phyloP scores from a whole-genome alignment of 2,888 invertebrate species.

The Drosophila koepferae region DNA sequence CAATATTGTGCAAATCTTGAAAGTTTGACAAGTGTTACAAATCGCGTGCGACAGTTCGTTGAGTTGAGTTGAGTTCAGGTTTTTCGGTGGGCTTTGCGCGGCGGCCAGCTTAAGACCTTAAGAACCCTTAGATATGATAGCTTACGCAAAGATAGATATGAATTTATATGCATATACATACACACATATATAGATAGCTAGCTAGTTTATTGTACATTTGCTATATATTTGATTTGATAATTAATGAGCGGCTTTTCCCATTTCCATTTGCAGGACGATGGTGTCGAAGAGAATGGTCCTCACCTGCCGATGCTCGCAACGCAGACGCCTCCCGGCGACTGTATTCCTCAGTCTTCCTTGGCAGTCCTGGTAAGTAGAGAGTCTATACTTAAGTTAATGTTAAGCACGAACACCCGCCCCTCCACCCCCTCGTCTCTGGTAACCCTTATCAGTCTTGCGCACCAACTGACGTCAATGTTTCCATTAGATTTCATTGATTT shows the following conservation, averaged over 20 bases:
- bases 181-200: background rate
- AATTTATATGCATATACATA: background rate
- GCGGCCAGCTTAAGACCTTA: conserved; percentile 60
- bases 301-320: conserved; percentile 92
- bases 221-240: background rate
- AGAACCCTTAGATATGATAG: conserved; percentile 27
- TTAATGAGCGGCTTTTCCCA: conserved; percentile 69
- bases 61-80: conserved; percentile 8
- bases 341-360: conserved; percentile 96
- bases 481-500: conserved; percentile 74
- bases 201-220: background rate
- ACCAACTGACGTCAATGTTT: conserved; percentile 66
- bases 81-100: conserved; percentile 26
- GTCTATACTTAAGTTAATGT: background rate
- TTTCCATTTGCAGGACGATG: conserved; percentile 91
- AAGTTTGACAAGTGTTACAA: conserved; percentile 79
- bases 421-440: background rate
- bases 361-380: conserved; percentile 90
- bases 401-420: too few relatives aligned
- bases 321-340: conserved; percentile 92
- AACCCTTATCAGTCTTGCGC: conserved; percentile 46
- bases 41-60: conserved; percentile 48
- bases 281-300: conserved; percentile 96
- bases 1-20: conserved; percentile 68
- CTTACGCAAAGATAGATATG: background rate